Conservation (phyloP, 2,888 invertebrate genomes). For the Agonum fuliginosum region DNA sequence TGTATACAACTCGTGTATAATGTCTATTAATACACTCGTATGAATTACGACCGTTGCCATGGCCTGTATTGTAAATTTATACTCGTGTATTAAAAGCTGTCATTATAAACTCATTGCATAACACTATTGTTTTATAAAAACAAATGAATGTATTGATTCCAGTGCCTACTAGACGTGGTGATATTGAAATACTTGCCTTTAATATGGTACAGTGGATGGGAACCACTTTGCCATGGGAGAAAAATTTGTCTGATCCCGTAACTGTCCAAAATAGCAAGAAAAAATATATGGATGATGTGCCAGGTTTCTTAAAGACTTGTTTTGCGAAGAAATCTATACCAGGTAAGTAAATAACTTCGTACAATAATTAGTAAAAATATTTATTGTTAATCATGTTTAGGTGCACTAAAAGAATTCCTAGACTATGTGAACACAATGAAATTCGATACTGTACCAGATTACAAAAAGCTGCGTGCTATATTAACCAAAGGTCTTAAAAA, state of each 20-base stretch:
- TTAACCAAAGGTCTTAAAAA: conserved; percentile 80
- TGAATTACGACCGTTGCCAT: no score
- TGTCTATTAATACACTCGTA: no score
- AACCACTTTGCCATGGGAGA: conserved; percentile 90
- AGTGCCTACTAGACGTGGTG: conserved; percentile 90
- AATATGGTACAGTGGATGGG: conserved; percentile 95
- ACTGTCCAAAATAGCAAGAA: conserved; percentile 83
- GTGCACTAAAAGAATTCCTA: conserved; percentile 79
- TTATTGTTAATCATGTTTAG: conserved; percentile 72
- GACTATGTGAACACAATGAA: conserved; percentile 81
- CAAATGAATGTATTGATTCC: background rate
- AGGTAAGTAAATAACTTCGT: conserved; percentile 67
- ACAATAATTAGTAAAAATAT: no score
- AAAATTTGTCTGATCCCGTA: conserved; percentile 76
- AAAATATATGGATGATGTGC: conserved; percentile 78
- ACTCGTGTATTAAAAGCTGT: no score
- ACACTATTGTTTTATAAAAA: conserved; percentile 5
- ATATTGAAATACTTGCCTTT: conserved; percentile 94
- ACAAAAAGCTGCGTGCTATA: conserved; percentile 80
- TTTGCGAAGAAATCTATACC: conserved; percentile 70
- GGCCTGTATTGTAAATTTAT: no score
- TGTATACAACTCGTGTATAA: no score
- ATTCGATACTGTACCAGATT: conserved; percentile 84
- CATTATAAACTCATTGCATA: no score
- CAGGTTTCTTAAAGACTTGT: conserved; percentile 71